Conservation (phyloP, 2,113 vertebrate genomes). For the Nothobranchius furzeri region DNA sequence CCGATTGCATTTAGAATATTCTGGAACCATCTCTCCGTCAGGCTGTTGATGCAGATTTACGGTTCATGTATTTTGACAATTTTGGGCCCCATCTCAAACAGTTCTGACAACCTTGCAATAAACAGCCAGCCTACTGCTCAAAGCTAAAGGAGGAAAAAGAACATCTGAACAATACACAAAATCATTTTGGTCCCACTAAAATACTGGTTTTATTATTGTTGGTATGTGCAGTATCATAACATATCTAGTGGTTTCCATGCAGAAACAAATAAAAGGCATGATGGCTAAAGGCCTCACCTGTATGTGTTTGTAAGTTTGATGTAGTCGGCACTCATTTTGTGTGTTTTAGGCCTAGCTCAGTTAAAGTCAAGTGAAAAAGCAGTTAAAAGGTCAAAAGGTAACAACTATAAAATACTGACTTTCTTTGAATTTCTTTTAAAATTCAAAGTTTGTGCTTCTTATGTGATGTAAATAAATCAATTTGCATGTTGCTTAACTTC, state of each 20-base stretch:
- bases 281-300: conserved; percentile 34
- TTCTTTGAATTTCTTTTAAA: conserved; percentile 26
- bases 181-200: conserved; percentile 4
- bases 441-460: conserved; percentile 42
- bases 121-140: neutral
- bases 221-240: conserved; percentile 14
- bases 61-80: too few species aligned
- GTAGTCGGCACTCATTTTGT: conserved; percentile 18
- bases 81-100: too few species aligned
- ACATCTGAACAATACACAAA: neutral
- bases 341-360: conserved; percentile 16
- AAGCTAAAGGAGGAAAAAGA: neutral
- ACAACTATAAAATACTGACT: conserved; percentile 49
- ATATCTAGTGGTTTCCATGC: conserved; percentile 49
- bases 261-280: conserved; percentile 48
- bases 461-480: conserved; percentile 53
- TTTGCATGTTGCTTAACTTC: conserved; percentile 28
- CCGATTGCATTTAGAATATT: too few species aligned
- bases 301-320: conserved; percentile 9
- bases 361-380: conserved; percentile 50
- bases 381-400: conserved; percentile 43
- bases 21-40: too few species aligned
- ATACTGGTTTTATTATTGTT: neutral
- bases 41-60: too few species aligned
- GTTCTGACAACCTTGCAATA: too few species aligned